Evolutionary conservation across 2,797 vertebrate genomes (phyloP), one percentile per base, ranked within the genome.

Genomic region (Knipowitschia caucasica): DNA sequence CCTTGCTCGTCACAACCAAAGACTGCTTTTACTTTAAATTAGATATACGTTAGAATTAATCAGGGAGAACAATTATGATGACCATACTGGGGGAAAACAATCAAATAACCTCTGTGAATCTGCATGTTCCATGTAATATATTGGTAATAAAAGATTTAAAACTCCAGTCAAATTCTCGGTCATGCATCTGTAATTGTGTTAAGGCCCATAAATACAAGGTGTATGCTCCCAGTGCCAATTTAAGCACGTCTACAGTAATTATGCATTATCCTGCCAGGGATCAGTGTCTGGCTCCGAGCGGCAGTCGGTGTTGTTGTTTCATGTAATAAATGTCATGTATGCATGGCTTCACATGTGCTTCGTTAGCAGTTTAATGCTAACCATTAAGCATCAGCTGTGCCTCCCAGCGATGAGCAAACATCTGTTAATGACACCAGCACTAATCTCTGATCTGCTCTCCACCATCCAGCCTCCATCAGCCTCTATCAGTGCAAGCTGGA

Each of bases 261-360:
- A 78, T 69, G 74, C 72, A 73, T 81, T 64, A 76, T 72, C 73
- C 68, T 62, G 59, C 69, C 56, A 65, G 62, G 69, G 71, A 85
- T 84, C 77, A 71, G 78, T 78, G 69, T 81, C 76, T 83, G 24
- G 66, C 75, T 80, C 63, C 64, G 59, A 84, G 84, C 83, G 78
- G 71, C 70, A 81, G 47, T 62, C 66, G 73, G 70, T 82, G 82
- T 85, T 88, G 84, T 89, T 88, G 87, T 87, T 89, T 83, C 75
- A 88, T 87, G 83, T 88, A 87, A 88, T 90, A 87, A 89, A 87
- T 75, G 86, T 91, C 86, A 89, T 73, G 77, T 88, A 89, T 91
- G 88, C 90, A 91, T 88, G 89, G 74, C 70, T 87, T 86, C 85
- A 87, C 87, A 82, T 82, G 75, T 70, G 49, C 82, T 86, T 88